These are phyloP conservation scores for Chrysoperla carnea DNA, from an alignment of 1,140 invertebrate genomes.

Conservation along the genomic window DNA sequence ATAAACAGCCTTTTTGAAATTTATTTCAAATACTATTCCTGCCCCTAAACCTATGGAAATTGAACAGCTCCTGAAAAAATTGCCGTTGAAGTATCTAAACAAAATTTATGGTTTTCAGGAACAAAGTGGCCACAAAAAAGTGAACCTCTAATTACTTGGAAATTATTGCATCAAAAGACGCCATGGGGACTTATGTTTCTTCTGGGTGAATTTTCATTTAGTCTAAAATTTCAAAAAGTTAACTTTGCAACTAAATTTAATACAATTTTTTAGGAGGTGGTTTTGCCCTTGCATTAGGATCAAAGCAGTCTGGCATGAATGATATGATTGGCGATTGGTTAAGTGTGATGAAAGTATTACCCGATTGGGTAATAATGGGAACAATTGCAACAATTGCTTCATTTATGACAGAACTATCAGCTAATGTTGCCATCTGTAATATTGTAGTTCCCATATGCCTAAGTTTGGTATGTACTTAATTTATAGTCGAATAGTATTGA, in stretches of 20 bases:
- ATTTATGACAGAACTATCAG: slow-evolving; percentile 62
- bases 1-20: too few relatives aligned
- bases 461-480: slow-evolving; percentile 55
- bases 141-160: slow-evolving; percentile 56
- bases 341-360: slow-evolving; percentile 30
- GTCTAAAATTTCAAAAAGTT: neutral
- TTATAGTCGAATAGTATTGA: too few relatives aligned
- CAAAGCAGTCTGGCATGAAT: slow-evolving; percentile 58
- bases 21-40: too few relatives aligned
- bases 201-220: slow-evolving; percentile 27
- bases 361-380: slow-evolving; percentile 31
- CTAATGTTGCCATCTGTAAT: slow-evolving; percentile 73
- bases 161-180: slow-evolving; percentile 53
- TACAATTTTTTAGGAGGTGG: slow-evolving; percentile 41
- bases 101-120: too few relatives aligned
- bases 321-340: slow-evolving; percentile 48
- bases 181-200: slow-evolving; percentile 64
- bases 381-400: slow-evolving; percentile 33
- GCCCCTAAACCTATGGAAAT: too few relatives aligned
- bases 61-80: too few relatives aligned
- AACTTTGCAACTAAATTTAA: too few relatives aligned
- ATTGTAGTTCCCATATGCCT: slow-evolving; percentile 63
- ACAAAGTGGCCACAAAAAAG: slow-evolving; percentile 34
- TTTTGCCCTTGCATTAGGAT: slow-evolving; percentile 73
- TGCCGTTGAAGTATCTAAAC: too few relatives aligned